Evolutionary conservation across 1,140 invertebrate species (phyloP), one percentile per base, ranked within the genome.

Genomic region (Oryctes rhinoceros): DNA sequence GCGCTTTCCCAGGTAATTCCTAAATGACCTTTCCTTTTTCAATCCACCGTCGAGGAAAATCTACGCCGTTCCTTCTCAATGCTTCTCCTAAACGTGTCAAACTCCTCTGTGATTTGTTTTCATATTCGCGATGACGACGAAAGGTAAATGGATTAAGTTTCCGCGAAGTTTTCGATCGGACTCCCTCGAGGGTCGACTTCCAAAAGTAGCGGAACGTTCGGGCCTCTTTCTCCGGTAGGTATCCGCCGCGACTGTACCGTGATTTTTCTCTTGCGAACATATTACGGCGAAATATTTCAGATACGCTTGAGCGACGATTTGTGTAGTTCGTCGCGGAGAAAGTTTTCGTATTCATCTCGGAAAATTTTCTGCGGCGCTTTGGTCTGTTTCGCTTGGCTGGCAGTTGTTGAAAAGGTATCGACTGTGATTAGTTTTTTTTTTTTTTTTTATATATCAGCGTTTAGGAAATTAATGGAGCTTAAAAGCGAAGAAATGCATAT

Each of bases 141-240:
- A 59, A 59, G 53, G 53, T 59, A 59, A 59, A 59, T 59, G 53
- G 53, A 59, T 59, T 59, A 59, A 59, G 53, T 59, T 59, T 59
- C 53, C 18, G 18, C 18, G 15, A 18, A 59, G 53, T 59, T 59
- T 59, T 7, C 53, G 53, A 59, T 18, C 18, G 18, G 15, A 59
- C n/a, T 59, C 53, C 53, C 53, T 18, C 15, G 53, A 0, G 53
- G n/a, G 5, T 59, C 18, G 53, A 59, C 15, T 59, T 59, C 18
- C 53, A 59, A 59, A 59, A 59, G 13, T 59, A 15, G 18, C 53
- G 53, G 15, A 59, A 59, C 53, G 18, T n/a, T 59, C 18, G 15
- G 15, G 15, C 18, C 18, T n/a, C 7, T 18, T 18, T 18, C n/a
- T 59, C n/a, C n/a, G 49, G 4, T n/a, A n/a, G n/a, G 13, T 53